Conservation (phyloP, 2,888 invertebrate species). For the Baronia brevicornis region DNA sequence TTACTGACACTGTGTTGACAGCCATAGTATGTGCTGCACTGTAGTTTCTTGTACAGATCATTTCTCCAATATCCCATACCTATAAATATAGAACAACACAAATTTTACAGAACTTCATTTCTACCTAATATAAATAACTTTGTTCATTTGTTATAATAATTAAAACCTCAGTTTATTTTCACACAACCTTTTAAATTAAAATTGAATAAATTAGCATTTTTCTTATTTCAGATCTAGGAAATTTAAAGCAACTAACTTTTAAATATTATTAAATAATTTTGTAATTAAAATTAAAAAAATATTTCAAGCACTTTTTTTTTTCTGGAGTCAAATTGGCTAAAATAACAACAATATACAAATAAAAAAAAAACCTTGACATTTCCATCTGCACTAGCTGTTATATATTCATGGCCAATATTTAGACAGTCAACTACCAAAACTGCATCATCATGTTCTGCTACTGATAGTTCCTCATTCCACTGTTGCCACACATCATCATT, state of each 20-base stretch:
- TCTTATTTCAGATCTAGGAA: too few species aligned
- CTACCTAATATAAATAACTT: too few species aligned
- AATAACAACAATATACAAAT: background rate
- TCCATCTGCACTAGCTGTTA: slow-evolving; percentile 64
- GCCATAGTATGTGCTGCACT: slow-evolving; percentile 61
- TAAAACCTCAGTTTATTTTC: too few species aligned
- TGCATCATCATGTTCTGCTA: slow-evolving; percentile 59
- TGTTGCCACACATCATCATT: slow-evolving; percentile 44
- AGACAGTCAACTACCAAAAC: slow-evolving; percentile 52
- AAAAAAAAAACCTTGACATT: slow-evolving; percentile 47
- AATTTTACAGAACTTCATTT: too few species aligned
- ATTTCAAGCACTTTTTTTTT: slow-evolving; percentile 1
- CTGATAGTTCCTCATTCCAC: slow-evolving; percentile 50
- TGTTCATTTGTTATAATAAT: too few species aligned
- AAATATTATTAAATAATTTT: slow-evolving; percentile 9
- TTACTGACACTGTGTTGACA: slow-evolving; percentile 63
- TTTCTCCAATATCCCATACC: slow-evolving; percentile 68
- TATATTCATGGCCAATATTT: slow-evolving; percentile 43
- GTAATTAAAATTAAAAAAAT: background rate
- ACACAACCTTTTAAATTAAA: too few species aligned
- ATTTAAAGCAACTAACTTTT: too few species aligned
- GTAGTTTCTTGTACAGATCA: slow-evolving; percentile 63
- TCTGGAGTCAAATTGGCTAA: background rate
- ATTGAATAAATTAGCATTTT: too few species aligned
- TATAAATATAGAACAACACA: slow-evolving; percentile 34